phyloP scores from a whole-genome alignment of 2,113 vertebrate species.

The Corythoichthys intestinalis region DNA sequence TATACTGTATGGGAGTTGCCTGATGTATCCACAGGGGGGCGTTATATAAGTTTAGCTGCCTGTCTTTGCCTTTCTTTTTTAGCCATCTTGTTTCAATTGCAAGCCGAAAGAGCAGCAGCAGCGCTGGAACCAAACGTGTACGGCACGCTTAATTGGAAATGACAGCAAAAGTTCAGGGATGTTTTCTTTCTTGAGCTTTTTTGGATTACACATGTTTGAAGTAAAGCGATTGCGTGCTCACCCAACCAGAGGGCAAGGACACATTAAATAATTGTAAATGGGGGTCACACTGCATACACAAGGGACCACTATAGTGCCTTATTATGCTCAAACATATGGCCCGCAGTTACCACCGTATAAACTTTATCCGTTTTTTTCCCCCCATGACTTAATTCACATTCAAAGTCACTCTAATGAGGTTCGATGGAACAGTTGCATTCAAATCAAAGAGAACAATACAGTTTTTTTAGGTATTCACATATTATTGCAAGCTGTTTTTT shows the following conservation, averaged over 20 bases:
- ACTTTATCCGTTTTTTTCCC: background rate
- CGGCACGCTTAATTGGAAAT: slow-evolving; percentile 37
- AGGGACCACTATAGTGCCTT: slow-evolving; percentile 1
- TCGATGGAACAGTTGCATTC: too few relatives aligned
- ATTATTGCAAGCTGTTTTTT: too few relatives aligned
- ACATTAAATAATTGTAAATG: slow-evolving; percentile 8
- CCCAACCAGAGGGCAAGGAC: slow-evolving; percentile 23
- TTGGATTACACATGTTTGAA: slow-evolving; percentile 38
- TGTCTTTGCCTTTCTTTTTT: slow-evolving; percentile 7
- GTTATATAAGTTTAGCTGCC: slow-evolving; percentile 38
- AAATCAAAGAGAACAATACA: too few relatives aligned
- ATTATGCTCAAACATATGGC: background rate
- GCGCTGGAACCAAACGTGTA: slow-evolving; percentile 13
- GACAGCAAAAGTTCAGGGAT: slow-evolving; percentile 32
- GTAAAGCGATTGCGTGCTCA: slow-evolving; percentile 13
- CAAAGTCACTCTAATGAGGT: background rate
- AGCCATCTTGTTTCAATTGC: slow-evolving; percentile 51
- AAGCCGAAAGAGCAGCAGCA: slow-evolving; percentile 25
- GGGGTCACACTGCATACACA: slow-evolving; percentile 1
- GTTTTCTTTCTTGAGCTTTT: slow-evolving; percentile 11
- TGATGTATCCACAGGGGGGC: slow-evolving; percentile 54
- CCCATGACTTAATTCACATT: background rate
- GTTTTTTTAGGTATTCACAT: background rate
- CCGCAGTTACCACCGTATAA: background rate
- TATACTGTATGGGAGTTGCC: slow-evolving; percentile 9